Evolutionary conservation across 2,888 invertebrate species (phyloP), one percentile per base, ranked within the genome.

Genomic region (Nudaria mundana): DNA sequence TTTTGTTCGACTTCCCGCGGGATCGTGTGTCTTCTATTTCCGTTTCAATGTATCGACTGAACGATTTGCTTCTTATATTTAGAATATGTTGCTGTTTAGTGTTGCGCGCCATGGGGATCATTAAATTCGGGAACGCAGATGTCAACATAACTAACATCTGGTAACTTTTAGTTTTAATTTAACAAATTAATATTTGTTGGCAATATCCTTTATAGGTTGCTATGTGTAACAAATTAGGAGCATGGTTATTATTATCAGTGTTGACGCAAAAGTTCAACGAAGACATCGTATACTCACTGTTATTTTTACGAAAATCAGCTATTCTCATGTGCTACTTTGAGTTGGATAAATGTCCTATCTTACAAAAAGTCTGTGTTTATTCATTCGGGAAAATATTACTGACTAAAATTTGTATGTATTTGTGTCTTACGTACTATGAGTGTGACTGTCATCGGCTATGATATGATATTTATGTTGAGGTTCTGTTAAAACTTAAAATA

Each of bases 21-120:
- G 86, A 83, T 86, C 85, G 80, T 85, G 77, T 85, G 85, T 84
- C 84, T 81, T 86, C 88, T 87, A 86, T 88, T 87, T 87, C 88
- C 87, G 87, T 86, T 86, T 68, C 66, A 72, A 78, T 72, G 77
- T 76, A 80, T 81, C 74, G 78, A 76, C 69, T 76, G 80, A 82
- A 75, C 83, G 81, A 87, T 88, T 87, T 88, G 86, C 85, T 86
- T 71, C 73, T 77, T 76, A 81, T 81, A 81, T 81, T 85, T 81
- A 78, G 78, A 82, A 79, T 73, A 76, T 87, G 86, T 84, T 87
- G 82, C 86, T 84, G 82, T 84, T 84, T 85, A 83, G 82, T 81
- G 71, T 76, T 71, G 40, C 79, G 34, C 76, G 79, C 76, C 86
- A 71, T 74, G 81, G 85, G 87, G 76, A 76, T 80, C 78, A 81